phyloP scores from a whole-genome alignment of 2,113 vertebrate species.

The Isichthys henryi region DNA sequence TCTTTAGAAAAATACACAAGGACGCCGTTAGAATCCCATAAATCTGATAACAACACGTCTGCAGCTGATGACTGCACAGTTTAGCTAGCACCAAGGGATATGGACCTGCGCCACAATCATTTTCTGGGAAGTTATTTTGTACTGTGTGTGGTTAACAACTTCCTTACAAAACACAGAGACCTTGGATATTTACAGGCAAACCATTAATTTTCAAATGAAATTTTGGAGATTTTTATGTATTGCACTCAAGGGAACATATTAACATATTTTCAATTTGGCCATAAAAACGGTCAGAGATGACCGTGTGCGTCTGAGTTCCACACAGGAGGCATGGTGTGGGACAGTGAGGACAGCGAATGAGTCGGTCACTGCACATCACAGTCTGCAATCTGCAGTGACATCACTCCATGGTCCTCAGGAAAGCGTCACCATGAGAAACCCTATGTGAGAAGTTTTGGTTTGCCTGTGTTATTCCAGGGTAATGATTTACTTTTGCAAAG shows the following conservation, averaged over 20 bases:
- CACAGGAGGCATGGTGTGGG: neutral
- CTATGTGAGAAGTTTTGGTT: neutral
- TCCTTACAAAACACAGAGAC: neutral
- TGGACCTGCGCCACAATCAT: neutral
- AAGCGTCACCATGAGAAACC: neutral
- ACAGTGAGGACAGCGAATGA: neutral
- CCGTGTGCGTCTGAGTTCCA: neutral
- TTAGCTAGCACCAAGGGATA: neutral
- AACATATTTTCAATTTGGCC: slow-evolving; percentile 15
- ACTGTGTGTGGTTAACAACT: neutral
- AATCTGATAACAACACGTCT: neutral
- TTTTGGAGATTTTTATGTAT: neutral
- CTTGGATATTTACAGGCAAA: slow-evolving; percentile 9
- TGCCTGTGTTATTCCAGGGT: neutral
- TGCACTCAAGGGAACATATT: neutral
- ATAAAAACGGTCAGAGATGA: slow-evolving; percentile 10
- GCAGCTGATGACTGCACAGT: neutral
- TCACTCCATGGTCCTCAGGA: neutral
- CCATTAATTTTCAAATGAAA: slow-evolving; percentile 2
- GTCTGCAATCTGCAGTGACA: neutral
- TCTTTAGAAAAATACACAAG: neutral
- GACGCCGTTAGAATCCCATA: neutral
- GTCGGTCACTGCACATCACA: neutral
- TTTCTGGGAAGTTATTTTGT: neutral
- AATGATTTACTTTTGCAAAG: neutral